Evolutionary conservation across 2,113 vertebrate species (phyloP).

Genomic region (Echinops telfairi): DNA sequence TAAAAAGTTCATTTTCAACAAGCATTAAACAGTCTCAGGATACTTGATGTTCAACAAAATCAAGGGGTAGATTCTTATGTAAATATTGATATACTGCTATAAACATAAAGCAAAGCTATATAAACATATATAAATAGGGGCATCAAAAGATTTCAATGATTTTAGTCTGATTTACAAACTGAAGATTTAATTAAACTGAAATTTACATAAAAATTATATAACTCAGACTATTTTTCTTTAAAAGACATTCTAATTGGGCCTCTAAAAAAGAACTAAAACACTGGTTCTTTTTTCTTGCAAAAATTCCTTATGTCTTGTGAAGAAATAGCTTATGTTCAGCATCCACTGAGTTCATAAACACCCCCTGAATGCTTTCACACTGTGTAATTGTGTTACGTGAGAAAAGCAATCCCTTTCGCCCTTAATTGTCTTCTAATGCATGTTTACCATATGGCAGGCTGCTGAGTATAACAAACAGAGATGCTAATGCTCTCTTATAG

Average conservation of each 20-base stretch:
- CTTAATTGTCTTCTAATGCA: slow-evolving; percentile 76
- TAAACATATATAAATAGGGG: neutral
- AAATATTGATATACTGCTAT: neutral
- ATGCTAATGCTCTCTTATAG: slow-evolving; percentile 47
- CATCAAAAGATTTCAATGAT: slow-evolving; percentile 1
- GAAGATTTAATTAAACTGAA: slow-evolving; percentile 51
- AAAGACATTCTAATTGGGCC: slow-evolving; percentile 64
- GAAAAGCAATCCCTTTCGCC: slow-evolving; percentile 70
- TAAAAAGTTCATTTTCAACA: neutral
- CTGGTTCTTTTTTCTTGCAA: slow-evolving; percentile 40
- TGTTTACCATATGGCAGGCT: slow-evolving; percentile 71
- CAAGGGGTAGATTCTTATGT: neutral
- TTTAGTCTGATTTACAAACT: slow-evolving; percentile 20
- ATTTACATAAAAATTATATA: slow-evolving; percentile 52
- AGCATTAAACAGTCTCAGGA: neutral
- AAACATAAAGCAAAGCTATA: neutral
- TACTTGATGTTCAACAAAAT: neutral
- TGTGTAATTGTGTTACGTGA: slow-evolving; percentile 65
- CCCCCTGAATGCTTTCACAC: slow-evolving; percentile 75
- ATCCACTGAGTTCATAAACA: slow-evolving; percentile 73
- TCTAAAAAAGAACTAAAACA: slow-evolving; percentile 61
- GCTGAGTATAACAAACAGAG: slow-evolving; percentile 47
- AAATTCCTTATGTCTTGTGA: slow-evolving; percentile 71
- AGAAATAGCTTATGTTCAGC: slow-evolving; percentile 74
- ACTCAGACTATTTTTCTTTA: slow-evolving; percentile 42